phyloP scores from a whole-genome alignment of 2,113 vertebrate genomes.

The Monopterus albus region DNA sequence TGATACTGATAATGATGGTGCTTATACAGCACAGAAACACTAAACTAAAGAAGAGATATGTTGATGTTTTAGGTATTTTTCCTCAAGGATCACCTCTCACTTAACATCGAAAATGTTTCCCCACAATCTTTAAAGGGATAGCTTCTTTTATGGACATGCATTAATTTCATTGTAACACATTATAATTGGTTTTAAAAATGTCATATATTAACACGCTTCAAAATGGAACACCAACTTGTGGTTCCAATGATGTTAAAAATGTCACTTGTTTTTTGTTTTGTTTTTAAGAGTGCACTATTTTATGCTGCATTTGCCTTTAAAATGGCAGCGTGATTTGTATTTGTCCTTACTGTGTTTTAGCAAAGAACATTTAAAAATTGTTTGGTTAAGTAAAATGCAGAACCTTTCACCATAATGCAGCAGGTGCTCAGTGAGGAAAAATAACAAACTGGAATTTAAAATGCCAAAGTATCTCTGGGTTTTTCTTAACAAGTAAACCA shows the following conservation, averaged over 20 bases:
- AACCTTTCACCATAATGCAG: neutral
- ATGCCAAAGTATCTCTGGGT: slow-evolving; percentile 57
- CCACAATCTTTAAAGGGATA: neutral
- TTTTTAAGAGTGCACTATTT: neutral
- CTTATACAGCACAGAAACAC: slow-evolving; percentile 58
- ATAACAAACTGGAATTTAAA: slow-evolving; percentile 43
- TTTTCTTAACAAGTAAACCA: slow-evolving; percentile 8
- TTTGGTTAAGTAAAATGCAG: slow-evolving; percentile 7
- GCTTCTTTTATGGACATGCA: neutral
- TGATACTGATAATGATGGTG: slow-evolving; percentile 42
- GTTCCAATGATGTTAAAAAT: neutral
- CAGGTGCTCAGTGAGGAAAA: slow-evolving; percentile 43
- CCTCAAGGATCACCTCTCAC: slow-evolving; percentile 15
- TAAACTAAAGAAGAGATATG: slow-evolving; percentile 34
- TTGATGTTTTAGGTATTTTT: slow-evolving; percentile 30
- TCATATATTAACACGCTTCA: neutral
- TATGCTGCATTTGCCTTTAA: neutral
- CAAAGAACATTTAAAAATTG: neutral
- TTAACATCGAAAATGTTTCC: neutral
- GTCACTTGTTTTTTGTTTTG: neutral
- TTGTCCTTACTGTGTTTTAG: neutral
- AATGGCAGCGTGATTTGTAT: too few relatives aligned
- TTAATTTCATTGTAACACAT: neutral
- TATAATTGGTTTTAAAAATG: slow-evolving; percentile 3
- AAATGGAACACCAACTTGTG: neutral